Conservation (phyloP, 2,888 invertebrate species). For the Nomada fucata region DNA sequence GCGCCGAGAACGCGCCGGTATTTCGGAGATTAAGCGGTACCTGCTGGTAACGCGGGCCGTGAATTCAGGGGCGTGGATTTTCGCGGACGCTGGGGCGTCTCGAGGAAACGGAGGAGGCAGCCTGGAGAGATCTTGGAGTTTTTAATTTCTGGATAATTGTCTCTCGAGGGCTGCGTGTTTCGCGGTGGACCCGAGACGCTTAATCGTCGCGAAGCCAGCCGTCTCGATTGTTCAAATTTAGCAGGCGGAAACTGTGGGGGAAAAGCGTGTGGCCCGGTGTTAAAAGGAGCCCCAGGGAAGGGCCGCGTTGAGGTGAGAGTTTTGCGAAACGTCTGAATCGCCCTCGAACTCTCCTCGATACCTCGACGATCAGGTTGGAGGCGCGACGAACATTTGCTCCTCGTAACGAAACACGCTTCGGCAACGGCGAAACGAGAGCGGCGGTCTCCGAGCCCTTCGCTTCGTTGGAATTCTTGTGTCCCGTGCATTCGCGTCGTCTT, state of each 20-base stretch:
- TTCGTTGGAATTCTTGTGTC: slow-evolving; percentile 32
- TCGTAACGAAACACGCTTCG: slow-evolving; percentile 16
- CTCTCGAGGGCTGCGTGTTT: slow-evolving; percentile 17
- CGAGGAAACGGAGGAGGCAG: not conserved
- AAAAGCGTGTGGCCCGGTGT: not conserved
- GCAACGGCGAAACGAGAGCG: not conserved
- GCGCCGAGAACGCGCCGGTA: slow-evolving; percentile 16
- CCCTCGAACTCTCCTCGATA: not conserved
- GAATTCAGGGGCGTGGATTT: slow-evolving; percentile 17
- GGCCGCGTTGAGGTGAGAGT: slow-evolving; percentile 2
- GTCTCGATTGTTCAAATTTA: slow-evolving; percentile 39
- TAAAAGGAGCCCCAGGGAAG: not conserved
- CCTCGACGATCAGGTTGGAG: not conserved
- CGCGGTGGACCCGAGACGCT: not conserved
- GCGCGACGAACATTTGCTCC: slow-evolving; percentile 37
- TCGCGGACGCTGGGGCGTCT: not conserved
- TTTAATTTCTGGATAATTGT: slow-evolving; percentile 50
- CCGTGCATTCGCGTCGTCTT: not conserved
- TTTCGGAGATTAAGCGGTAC: slow-evolving; percentile 33
- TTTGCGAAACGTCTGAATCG: slow-evolving; percentile 34
- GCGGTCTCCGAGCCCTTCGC: slow-evolving; percentile 20
- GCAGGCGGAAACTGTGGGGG: not conserved
- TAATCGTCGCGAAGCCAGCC: slow-evolving; percentile 28
- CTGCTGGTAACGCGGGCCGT: not conserved
- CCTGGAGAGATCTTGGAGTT: slow-evolving; percentile 26